A percentile compares a stretch with the other conserved stretches of the same genome.
Evolutionary conservation across 2,888 invertebrate species (phyloP).

Genomic region (Alcis repandata): DNA sequence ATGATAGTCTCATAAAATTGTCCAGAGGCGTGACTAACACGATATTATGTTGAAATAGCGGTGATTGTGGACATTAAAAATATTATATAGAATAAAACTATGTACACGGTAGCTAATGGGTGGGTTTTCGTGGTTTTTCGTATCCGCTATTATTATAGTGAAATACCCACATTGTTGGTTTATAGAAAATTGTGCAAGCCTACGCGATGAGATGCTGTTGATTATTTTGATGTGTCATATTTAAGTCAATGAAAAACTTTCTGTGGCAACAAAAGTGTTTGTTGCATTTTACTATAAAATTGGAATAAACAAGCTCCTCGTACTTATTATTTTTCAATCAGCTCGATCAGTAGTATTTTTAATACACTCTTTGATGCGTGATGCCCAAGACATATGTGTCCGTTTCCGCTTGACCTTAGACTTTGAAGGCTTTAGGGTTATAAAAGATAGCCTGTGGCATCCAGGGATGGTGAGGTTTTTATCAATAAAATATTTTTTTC

Average conservation of each 20-base stretch:
- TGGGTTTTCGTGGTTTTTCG: conserved; percentile 31
- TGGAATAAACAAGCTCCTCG: too few relatives aligned
- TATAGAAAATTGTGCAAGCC: conserved; percentile 11
- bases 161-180: conserved; percentile 18
- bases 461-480: too few relatives aligned
- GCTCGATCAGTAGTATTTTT: too few relatives aligned
- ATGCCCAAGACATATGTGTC: too few relatives aligned
- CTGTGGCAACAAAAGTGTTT: too few relatives aligned
- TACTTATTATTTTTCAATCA: too few relatives aligned
- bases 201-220: conserved; percentile 10
- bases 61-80: conserved; percentile 31
- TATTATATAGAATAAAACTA: conserved; percentile 16
- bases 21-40: conserved; percentile 34
- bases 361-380: too few relatives aligned
- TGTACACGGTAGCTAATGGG: conserved; percentile 26
- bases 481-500: too few relatives aligned
- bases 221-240: neutral
- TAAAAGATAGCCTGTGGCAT: too few relatives aligned
- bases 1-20: conserved; percentile 36
- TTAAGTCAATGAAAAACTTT: neutral
- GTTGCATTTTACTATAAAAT: too few relatives aligned
- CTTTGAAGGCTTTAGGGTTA: too few relatives aligned
- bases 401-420: too few relatives aligned
- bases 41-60: conserved; percentile 35
- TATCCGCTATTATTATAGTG: conserved; percentile 30